Evolutionary conservation across 2,113 vertebrate species (phyloP), one percentile per base, ranked within the genome.

Genomic region (Mormyrus iriodes): DNA sequence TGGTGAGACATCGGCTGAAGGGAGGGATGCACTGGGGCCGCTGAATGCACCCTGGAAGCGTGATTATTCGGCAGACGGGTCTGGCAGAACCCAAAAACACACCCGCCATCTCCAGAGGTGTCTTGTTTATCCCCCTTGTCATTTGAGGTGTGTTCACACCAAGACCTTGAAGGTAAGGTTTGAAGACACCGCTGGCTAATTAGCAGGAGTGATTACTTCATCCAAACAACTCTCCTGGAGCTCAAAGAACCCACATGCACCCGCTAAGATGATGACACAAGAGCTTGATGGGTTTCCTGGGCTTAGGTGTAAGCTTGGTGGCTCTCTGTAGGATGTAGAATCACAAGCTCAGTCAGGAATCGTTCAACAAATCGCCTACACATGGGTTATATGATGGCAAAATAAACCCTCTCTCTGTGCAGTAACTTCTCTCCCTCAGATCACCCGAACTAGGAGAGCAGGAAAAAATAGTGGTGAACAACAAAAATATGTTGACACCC

Each of bases 1-100:
- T 92, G 90, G 90, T 83, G 91, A 73, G 91, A 91, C 89, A 10
- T 24, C 13, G 10, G 27, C 58, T 91, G 89, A 91, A 65, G 90
- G 89, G 42, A 17, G 15, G n/a, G 39, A 6, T 19, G 19, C 4
- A 17, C 0, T 1, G 21, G 3, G 3, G 42, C 42, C 13, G 17
- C 65, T 35, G 19, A 19, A 1, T 65, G 9, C 44, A 73, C 24
- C 44, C 44, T 31, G 61, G 61, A 24, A 19, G 39, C 44, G 13
- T 48, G 58, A 31, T 35, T 17, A 31, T 48, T 42, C 69, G 31
- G 27, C 48, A 48, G 42, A 52, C n/a, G n/a, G n/a, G n/a, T n/a
- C n/a, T n/a, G 31, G 27, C 48, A 48, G 42, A 52, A n/a, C 27
- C 13, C 9, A 19, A 69, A 88, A 49, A 46, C 21, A 85, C 82